Percentiles rank a stretch among this genome's conserved stretches.
Evolutionary conservation across 2,797 vertebrate species (phyloP).

Genomic region (Liparis tanakae): DNA sequence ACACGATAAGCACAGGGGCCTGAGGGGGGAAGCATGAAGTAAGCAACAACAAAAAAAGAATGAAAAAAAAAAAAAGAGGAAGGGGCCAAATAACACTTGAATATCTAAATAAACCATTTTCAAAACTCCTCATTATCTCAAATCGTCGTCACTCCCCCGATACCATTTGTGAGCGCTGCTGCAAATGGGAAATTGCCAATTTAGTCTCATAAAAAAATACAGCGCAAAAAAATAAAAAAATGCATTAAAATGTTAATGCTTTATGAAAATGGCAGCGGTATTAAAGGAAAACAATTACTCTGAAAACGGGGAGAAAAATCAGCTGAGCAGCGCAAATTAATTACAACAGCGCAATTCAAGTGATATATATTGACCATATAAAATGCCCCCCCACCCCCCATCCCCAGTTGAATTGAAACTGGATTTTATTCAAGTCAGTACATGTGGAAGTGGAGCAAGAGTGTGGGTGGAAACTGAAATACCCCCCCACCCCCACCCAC

Average conservation of each 20-base stretch:
- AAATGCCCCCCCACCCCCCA: constrained; percentile 56
- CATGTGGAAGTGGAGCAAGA: constrained; percentile 68
- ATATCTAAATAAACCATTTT: constrained; percentile 37
- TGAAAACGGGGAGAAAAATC: constrained; percentile 43
- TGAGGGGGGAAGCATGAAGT: constrained; percentile 54
- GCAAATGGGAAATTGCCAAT: constrained; percentile 17
- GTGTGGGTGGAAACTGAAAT: constrained; percentile 42
- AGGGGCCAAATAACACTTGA: constrained; percentile 21
- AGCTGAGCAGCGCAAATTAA: constrained; percentile 41
- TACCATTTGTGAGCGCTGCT: constrained; percentile 14
- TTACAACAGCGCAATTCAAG: constrained; percentile 55
- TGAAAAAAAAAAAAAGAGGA: neutral
- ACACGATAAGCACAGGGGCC: constrained; percentile 23
- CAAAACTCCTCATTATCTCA: constrained; percentile 15
- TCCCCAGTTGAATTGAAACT: constrained; percentile 77
- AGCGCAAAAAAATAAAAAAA: constrained; percentile 24
- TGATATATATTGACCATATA: constrained; percentile 65
- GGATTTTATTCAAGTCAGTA: constrained; percentile 83
- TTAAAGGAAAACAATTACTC: constrained; percentile 39
- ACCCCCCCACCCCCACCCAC: neutral
- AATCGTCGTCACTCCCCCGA: neutral
- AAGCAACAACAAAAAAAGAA: constrained; percentile 42
- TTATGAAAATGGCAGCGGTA: constrained; percentile 44
- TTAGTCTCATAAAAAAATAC: constrained; percentile 23
- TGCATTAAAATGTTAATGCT: constrained; percentile 31